Conservation (phyloP, 2,888 invertebrate species). For the Leucania comma region DNA sequence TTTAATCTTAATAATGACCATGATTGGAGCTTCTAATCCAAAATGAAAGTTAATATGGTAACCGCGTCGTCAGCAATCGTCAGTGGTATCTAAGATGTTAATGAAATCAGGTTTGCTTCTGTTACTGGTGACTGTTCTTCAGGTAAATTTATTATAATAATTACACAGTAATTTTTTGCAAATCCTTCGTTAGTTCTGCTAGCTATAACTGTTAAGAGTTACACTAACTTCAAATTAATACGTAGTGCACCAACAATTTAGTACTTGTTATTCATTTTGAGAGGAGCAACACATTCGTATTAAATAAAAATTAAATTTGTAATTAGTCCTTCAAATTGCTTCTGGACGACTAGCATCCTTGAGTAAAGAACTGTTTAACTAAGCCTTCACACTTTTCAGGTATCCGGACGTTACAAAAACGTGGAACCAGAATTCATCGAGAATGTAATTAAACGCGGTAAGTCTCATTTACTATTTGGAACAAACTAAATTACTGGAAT, state of each 20-base stretch:
- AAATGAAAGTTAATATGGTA: slow-evolving; percentile 38
- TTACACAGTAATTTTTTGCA: not conserved
- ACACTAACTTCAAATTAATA: not conserved
- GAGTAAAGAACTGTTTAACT: slow-evolving; percentile 1
- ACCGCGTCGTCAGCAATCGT: slow-evolving; percentile 25
- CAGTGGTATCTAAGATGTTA: slow-evolving; percentile 74
- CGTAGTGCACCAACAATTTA: not conserved
- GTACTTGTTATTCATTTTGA: not conserved
- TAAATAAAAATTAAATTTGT: not conserved
- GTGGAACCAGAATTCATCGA: slow-evolving; percentile 61
- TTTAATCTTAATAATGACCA: slow-evolving; percentile 37
- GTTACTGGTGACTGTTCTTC: slow-evolving; percentile 70
- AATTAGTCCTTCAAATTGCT: not conserved
- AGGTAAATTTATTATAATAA: slow-evolving; percentile 68
- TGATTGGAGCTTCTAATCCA: slow-evolving; percentile 45
- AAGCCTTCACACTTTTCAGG: slow-evolving; percentile 60
- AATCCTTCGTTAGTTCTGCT: not conserved
- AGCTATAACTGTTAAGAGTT: not conserved
- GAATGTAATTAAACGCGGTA: slow-evolving; percentile 60
- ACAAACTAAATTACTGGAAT: no score
- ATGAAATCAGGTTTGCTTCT: slow-evolving; percentile 70
- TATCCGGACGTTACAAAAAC: slow-evolving; percentile 60
- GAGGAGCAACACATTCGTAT: not conserved
- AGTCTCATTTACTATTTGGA: slow-evolving; percentile 10
- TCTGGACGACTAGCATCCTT: not conserved